Conservation (phyloP, 2,797 vertebrate species). For the Acanthornis magna region DNA sequence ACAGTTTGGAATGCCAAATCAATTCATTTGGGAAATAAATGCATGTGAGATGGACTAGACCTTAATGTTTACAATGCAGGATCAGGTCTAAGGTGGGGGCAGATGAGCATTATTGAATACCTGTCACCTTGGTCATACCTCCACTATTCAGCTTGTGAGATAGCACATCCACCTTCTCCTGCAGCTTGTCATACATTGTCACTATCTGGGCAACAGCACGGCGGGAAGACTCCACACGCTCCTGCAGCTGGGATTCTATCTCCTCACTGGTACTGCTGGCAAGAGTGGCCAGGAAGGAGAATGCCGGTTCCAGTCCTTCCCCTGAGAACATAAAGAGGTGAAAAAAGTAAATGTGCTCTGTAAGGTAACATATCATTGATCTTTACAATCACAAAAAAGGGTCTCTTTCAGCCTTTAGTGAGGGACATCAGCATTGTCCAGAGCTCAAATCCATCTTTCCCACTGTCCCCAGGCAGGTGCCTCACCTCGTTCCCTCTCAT, state of each 20-base stretch:
- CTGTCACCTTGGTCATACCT: constrained; percentile 56
- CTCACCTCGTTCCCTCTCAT: constrained; percentile 84
- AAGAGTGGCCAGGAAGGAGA: constrained; percentile 92
- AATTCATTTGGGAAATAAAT: not conserved
- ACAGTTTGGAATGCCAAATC: not conserved
- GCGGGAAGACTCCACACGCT: constrained; percentile 90
- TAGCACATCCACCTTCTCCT: constrained; percentile 77
- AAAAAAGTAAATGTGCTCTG: not conserved
- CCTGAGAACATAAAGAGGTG: constrained; percentile 45
- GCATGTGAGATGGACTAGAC: not conserved
- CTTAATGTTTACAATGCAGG: not conserved
- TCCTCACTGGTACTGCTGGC: constrained; percentile 96
- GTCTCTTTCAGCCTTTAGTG: not conserved
- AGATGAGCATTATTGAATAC: not conserved
- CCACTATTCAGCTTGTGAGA: constrained; percentile 77
- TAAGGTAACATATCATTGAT: not conserved
- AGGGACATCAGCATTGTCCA: not conserved
- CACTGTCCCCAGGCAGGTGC: not conserved
- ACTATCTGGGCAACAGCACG: constrained; percentile 87
- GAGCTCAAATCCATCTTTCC: not conserved
- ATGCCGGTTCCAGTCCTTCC: constrained; percentile 77
- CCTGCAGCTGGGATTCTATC: constrained; percentile 94
- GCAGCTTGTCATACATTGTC: constrained; percentile 87
- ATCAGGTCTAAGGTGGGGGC: not conserved
- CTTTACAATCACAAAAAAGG: not conserved